Conservation (phyloP, 2,113 vertebrate species). For the Felis chaus region DNA sequence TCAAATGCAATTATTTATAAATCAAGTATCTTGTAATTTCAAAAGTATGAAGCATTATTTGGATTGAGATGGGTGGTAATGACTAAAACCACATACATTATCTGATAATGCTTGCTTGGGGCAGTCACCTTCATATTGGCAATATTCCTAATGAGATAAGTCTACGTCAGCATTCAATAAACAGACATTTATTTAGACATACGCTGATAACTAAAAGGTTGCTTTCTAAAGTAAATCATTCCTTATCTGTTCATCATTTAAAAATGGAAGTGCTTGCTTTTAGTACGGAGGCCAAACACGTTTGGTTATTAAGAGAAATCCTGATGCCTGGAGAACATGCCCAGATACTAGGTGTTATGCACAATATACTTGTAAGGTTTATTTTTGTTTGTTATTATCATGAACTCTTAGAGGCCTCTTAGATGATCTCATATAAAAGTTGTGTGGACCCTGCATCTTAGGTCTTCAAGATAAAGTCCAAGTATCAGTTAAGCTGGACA, state of each 20-base stretch:
- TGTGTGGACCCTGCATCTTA: neutral
- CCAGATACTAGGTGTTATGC: neutral
- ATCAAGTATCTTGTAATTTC: neutral
- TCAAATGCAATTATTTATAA: neutral
- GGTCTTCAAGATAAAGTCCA: neutral
- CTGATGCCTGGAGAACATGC: neutral
- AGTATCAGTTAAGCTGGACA: neutral
- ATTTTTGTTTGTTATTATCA: neutral
- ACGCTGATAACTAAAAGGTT: neutral
- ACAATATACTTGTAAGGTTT: neutral
- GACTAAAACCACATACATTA: neutral
- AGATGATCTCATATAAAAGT: neutral
- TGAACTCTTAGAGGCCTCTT: neutral
- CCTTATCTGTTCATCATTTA: neutral
- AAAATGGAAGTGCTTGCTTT: conserved; percentile 28
- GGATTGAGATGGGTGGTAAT: neutral
- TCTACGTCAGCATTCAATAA: neutral
- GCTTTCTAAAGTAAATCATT: conserved; percentile 20
- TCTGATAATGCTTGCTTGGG: neutral
- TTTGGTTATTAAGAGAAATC: conserved; percentile 41
- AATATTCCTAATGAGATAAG: neutral
- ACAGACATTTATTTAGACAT: neutral
- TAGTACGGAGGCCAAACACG: neutral
- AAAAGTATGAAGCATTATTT: neutral
- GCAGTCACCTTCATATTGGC: neutral